These are phyloP conservation scores for Nyctereutes procyonoides DNA, from an alignment of 2,113 vertebrate genomes.

Conservation along the genomic window DNA sequence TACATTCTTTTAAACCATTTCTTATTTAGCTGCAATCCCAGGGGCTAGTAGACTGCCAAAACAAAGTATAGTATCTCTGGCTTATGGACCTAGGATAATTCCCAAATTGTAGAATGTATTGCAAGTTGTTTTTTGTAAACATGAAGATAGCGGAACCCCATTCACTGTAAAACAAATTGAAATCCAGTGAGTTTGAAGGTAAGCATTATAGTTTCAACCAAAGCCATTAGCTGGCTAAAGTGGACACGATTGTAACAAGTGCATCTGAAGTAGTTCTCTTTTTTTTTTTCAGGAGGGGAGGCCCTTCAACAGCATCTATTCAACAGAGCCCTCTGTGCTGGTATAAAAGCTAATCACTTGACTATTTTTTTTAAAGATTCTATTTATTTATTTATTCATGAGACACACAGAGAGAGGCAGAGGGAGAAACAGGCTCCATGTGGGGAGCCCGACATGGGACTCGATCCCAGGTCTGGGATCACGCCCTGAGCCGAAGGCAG, in stretches of 20 bases:
- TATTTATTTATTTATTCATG: too few species aligned
- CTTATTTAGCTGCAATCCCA: constrained; percentile 66
- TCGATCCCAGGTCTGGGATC: too few species aligned
- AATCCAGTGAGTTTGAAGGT: constrained; percentile 33
- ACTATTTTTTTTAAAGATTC: not conserved
- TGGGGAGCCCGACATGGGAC: too few species aligned
- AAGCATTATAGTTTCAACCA: not conserved
- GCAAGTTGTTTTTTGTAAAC: constrained; percentile 60
- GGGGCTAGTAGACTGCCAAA: constrained; percentile 55
- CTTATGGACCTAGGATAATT: constrained; percentile 52
- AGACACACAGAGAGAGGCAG: too few species aligned
- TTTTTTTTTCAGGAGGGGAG: not conserved
- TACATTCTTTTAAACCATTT: constrained; percentile 56
- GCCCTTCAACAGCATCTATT: not conserved
- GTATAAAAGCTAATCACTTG: constrained; percentile 35
- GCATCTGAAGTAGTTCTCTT: not conserved
- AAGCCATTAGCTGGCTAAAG: not conserved
- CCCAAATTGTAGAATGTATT: constrained; percentile 43
- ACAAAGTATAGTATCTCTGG: constrained; percentile 60
- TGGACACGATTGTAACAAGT: not conserved
- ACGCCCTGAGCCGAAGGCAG: too few species aligned
- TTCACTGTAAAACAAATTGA: constrained; percentile 49
- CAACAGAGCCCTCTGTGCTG: not conserved
- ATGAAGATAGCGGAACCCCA: constrained; percentile 44
- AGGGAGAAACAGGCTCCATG: too few species aligned